These are phyloP conservation scores for Zootoca vivipara DNA, from an alignment of 2,113 vertebrate species.

Conservation along the genomic window DNA sequence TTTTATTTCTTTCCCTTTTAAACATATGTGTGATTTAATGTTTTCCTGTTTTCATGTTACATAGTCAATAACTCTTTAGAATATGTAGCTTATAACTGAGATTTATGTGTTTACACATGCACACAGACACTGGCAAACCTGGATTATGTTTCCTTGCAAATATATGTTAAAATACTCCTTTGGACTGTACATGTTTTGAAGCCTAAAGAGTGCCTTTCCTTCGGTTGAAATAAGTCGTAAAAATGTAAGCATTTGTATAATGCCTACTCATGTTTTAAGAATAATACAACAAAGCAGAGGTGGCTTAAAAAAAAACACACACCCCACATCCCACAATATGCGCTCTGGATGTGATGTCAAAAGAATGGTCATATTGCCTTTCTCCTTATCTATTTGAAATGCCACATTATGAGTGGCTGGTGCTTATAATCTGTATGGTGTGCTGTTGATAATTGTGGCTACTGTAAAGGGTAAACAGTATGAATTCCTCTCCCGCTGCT, in stretches of 20 bases:
- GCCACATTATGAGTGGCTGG: slow-evolving; percentile 79
- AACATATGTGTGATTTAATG: slow-evolving; percentile 33
- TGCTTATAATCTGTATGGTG: slow-evolving; percentile 79
- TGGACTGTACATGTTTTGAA: slow-evolving; percentile 27
- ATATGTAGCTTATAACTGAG: slow-evolving; percentile 51
- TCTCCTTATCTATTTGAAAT: slow-evolving; percentile 82
- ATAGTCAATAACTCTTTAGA: not conserved
- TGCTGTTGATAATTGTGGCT: slow-evolving; percentile 84
- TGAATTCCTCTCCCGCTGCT: slow-evolving; percentile 77
- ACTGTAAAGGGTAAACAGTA: slow-evolving; percentile 85
- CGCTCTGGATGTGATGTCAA: slow-evolving; percentile 69
- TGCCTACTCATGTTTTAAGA: not conserved
- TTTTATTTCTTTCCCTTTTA: not conserved
- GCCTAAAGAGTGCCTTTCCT: slow-evolving; percentile 8
- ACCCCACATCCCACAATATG: slow-evolving; percentile 30
- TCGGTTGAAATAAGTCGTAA: slow-evolving; percentile 10
- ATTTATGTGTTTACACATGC: slow-evolving; percentile 29
- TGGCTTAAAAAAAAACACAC: slow-evolving; percentile 55
- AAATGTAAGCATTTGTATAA: not conserved
- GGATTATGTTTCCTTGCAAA: slow-evolving; percentile 50
- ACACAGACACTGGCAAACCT: slow-evolving; percentile 38
- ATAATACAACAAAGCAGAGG: not conserved
- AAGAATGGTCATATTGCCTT: slow-evolving; percentile 72
- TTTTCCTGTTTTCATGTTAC: slow-evolving; percentile 51
- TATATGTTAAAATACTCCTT: slow-evolving; percentile 44